These are phyloP conservation scores for Hydropotes inermis DNA, from an alignment of 2,113 vertebrate species.

Conservation along the genomic window DNA sequence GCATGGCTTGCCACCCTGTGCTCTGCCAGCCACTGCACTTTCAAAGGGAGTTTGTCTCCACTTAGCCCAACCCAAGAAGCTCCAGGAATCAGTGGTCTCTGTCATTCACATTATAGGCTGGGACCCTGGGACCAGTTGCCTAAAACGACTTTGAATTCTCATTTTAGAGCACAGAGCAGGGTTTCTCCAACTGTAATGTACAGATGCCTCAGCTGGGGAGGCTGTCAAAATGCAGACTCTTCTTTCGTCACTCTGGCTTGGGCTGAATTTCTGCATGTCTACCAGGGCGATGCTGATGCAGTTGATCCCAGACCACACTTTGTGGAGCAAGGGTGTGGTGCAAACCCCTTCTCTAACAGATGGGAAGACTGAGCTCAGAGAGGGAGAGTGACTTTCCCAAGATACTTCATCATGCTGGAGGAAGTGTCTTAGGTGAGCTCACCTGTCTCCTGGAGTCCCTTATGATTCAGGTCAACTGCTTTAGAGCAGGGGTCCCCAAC, in stretches of 20 bases:
- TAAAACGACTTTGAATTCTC: background rate
- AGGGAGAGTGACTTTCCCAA: background rate
- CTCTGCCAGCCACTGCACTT: background rate
- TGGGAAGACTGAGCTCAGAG: background rate
- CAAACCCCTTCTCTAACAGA: accelerated
- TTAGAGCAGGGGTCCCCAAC: background rate
- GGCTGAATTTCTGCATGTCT: background rate
- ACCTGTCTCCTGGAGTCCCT: background rate
- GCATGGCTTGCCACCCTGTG: too few relatives aligned
- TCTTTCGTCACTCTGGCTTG: too few relatives aligned
- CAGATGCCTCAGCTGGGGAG: background rate
- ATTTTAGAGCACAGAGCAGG: background rate
- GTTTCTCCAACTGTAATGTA: background rate
- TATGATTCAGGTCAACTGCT: background rate
- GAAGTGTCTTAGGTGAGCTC: background rate
- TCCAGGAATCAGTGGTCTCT: background rate
- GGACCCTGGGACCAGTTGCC: background rate
- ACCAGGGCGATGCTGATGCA: background rate
- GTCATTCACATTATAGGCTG: too few relatives aligned
- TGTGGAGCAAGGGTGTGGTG: background rate
- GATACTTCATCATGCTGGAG: background rate
- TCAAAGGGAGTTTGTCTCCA: background rate
- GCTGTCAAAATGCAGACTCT: background rate
- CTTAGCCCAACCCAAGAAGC: background rate
- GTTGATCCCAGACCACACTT: background rate